These are phyloP conservation scores for Troilus luridus DNA, from an alignment of 2,888 invertebrate species.

Conservation along the genomic window DNA sequence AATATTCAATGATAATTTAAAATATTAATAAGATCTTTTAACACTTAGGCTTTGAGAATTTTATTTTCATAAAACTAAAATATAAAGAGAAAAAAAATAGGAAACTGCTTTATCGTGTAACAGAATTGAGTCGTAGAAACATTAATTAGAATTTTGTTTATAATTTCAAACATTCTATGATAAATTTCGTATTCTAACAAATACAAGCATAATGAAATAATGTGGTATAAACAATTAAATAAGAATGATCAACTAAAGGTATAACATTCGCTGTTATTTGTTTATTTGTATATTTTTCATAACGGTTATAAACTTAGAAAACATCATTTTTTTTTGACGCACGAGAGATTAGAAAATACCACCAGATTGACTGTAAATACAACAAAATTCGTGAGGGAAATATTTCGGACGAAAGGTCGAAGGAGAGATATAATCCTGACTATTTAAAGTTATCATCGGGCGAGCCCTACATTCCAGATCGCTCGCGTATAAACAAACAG, in stretches of 20 bases:
- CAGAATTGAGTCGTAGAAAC: too few species aligned
- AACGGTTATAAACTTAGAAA: not conserved
- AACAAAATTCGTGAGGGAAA: conserved; percentile 1
- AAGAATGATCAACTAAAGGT: not conserved
- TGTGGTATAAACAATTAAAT: not conserved
- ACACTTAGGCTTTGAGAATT: too few species aligned
- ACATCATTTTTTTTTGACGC: not conserved
- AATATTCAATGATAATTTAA: not conserved
- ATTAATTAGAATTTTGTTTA: not conserved
- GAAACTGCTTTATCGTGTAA: not conserved
- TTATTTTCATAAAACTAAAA: not conserved
- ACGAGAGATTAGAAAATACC: not conserved
- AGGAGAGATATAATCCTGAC: conserved; percentile 30
- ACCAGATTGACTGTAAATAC: not conserved
- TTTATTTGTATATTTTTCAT: not conserved
- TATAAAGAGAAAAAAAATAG: not conserved
- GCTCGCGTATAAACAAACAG: conserved; percentile 33
- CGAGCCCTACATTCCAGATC: conserved; percentile 34
- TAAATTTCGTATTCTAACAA: not conserved
- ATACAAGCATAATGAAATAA: not conserved
- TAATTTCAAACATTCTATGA: too few species aligned
- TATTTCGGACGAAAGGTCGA: not conserved
- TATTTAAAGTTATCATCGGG: conserved; percentile 39
- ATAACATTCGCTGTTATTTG: not conserved
- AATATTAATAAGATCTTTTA: not conserved